Conservation (phyloP, 2,888 invertebrate species). For the Temnothorax rugatulus region DNA sequence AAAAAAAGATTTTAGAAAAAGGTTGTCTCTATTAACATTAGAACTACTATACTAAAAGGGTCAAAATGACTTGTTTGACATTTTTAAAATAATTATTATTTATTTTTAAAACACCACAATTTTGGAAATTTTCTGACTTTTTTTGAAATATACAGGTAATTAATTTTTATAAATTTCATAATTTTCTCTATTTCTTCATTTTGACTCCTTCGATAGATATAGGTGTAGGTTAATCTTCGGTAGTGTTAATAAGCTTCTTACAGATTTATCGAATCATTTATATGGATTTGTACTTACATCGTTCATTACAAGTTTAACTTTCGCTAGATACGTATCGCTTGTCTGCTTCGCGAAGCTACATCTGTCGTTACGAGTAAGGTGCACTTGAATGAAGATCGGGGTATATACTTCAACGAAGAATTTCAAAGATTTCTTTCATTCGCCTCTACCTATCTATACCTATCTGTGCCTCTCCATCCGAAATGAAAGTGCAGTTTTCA, state of each 20-base stretch:
- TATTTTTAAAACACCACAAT: too few species aligned
- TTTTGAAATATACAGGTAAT: too few species aligned
- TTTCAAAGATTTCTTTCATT: constrained; percentile 32
- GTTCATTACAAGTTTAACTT: constrained; percentile 9
- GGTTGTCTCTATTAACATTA: background rate
- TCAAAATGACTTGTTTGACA: too few species aligned
- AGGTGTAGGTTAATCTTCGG: too few species aligned
- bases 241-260: background rate
- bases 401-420: background rate
- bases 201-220: too few species aligned
- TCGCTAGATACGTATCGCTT: background rate
- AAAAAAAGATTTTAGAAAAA: background rate
- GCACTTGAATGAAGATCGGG: constrained; percentile 3
- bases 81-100: too few species aligned
- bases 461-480: background rate
- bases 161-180: too few species aligned
- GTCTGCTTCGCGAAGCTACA: background rate
- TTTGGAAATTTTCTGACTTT: too few species aligned
- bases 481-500: constrained; percentile 24
- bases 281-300: background rate
- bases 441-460: background rate
- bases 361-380: background rate
- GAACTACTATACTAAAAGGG: too few species aligned
- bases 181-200: too few species aligned
- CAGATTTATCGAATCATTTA: background rate